phyloP scores from a whole-genome alignment of 2,113 vertebrate genomes.

The Gallinago jamesoni region DNA sequence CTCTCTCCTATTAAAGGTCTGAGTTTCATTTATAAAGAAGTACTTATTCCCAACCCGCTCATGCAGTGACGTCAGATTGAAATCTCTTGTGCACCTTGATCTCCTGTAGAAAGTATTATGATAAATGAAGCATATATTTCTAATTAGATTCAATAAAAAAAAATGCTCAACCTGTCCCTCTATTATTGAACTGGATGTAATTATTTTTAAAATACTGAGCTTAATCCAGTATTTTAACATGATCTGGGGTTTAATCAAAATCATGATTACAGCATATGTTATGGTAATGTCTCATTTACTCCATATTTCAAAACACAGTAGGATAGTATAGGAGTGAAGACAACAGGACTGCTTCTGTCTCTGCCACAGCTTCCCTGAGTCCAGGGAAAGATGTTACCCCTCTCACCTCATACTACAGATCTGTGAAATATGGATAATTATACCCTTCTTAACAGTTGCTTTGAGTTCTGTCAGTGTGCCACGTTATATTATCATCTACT shows the following conservation, averaged over 20 bases:
- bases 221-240: conserved; percentile 25
- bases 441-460: background rate
- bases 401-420: background rate
- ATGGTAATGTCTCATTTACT: conserved; percentile 3
- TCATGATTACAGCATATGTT: conserved; percentile 1
- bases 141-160: conserved; percentile 40
- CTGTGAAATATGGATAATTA: conserved; percentile 13
- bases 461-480: conserved; percentile 6
- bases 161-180: background rate
- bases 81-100: background rate
- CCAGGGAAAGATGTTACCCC: background rate
- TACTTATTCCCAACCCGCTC: background rate
- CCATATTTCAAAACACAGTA: background rate
- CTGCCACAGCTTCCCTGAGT: background rate
- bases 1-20: background rate
- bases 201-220: background rate
- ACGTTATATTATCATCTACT: background rate
- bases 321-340: background rate
- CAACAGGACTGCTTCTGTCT: background rate
- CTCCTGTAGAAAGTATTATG: background rate
- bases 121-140: conserved; percentile 24
- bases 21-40: background rate
- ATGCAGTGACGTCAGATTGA: background rate
- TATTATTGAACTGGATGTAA: background rate
- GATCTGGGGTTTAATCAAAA: conserved; percentile 28